Conservation (phyloP, 1,140 invertebrate species). For the Augochlora pura region DNA sequence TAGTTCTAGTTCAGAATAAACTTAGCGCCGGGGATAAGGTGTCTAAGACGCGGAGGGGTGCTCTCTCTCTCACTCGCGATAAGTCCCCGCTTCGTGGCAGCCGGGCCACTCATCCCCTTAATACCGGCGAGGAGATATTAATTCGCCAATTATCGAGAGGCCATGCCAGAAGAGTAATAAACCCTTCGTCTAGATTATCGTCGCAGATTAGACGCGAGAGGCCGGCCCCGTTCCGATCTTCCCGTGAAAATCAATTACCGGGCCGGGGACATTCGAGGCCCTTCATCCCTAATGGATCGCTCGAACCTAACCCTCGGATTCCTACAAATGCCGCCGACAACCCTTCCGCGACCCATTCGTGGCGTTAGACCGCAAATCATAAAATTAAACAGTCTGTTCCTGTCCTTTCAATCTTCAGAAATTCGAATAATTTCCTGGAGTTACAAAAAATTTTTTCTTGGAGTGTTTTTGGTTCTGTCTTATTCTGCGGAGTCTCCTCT, state of each 20-base stretch:
- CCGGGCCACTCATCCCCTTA: background rate
- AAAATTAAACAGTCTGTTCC: too few species aligned
- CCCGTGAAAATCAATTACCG: slow-evolving; percentile 1
- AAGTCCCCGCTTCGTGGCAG: slow-evolving; percentile 16
- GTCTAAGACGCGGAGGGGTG: background rate
- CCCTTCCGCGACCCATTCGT: too few species aligned
- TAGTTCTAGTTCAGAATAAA: slow-evolving; percentile 30
- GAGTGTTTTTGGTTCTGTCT: too few species aligned
- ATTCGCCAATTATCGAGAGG: slow-evolving; percentile 27
- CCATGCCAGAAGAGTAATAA: slow-evolving; percentile 10
- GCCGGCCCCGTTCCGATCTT: background rate
- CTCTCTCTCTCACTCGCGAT: too few species aligned
- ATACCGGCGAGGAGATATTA: slow-evolving; percentile 22
- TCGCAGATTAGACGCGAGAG: background rate
- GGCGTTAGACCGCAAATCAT: too few species aligned
- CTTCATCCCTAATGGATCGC: background rate
- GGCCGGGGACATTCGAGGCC: background rate
- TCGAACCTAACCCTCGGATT: background rate
- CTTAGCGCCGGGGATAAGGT: background rate
- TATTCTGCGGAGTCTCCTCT: too few species aligned
- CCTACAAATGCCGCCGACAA: background rate
- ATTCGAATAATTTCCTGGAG: too few species aligned
- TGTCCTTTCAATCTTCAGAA: too few species aligned
- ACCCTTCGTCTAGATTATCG: slow-evolving; percentile 26
- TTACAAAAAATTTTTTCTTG: too few species aligned